Evolutionary conservation across 2,888 invertebrate genomes (phyloP), one percentile per base, ranked within the genome.

Genomic region (Sesia bembeciformis): DNA sequence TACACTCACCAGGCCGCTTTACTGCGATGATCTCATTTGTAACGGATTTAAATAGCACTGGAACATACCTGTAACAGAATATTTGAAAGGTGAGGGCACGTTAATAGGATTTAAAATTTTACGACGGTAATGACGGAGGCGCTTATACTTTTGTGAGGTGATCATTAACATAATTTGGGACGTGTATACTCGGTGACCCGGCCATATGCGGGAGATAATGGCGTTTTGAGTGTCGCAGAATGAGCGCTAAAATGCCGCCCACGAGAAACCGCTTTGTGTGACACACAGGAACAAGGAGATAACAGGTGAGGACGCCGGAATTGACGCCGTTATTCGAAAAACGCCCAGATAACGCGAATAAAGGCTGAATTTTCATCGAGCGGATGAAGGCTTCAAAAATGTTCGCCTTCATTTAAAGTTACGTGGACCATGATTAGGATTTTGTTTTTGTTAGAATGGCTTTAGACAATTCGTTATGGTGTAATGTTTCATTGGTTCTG

Each of bases 291-390:
- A 73, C 76, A 68, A 74, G 68, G 70, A 76, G 78, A 82, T 82
- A 82, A 81, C 78, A 75, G 76, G 73, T 72, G 74, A 75, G 73
- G 70, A 75, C 70, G 69, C 66, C 72, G 76, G 68, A 81, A 81
- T 80, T 76, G 79, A 76, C 71, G 75, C 71, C 72, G 76, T 77
- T 80, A 81, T 82, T 83, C 72, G 78, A 79, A 83, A 80, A 83
- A 79, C 74, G 70, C 70, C 68, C 77, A 72, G 81, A 82, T 83
- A 83, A 82, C 70, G 67, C 70, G 70, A 81, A 79, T 78, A 77
- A 78, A 77, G 74, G 76, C 73, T 52, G 23, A 52, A 52, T 40
- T 52, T 52, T 74, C 71, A 71, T 65, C 58, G 62, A 58, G 59
- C 65, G 71, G 72, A 72, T 75, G 76, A 80, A 77, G 75, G 75